Evolutionary conservation across 1,140 invertebrate species (phyloP).

Genomic region (Cyphomyrmex costatus): DNA sequence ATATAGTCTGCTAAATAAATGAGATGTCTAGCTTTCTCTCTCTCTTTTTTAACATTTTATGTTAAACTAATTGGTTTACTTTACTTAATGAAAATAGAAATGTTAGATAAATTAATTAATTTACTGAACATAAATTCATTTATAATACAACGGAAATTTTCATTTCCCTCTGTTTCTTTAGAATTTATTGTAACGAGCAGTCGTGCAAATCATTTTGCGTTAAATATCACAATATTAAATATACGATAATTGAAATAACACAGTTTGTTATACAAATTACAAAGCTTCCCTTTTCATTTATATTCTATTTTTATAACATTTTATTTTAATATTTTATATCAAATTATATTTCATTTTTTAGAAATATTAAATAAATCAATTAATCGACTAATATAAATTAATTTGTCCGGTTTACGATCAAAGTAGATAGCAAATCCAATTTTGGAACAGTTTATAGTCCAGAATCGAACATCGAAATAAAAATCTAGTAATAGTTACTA

Average conservation of each 20-base stretch:
- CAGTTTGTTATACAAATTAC: background rate
- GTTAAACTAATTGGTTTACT: background rate
- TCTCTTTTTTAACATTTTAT: background rate
- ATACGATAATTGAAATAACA: background rate
- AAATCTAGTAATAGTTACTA: no score
- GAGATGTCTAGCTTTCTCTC: background rate
- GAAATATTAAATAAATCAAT: background rate
- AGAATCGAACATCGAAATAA: no score
- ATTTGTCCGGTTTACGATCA: background rate
- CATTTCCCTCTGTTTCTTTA: background rate
- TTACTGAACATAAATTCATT: background rate
- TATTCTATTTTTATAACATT: background rate
- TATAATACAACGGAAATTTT: background rate
- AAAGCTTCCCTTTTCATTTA: background rate
- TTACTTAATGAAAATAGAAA: background rate
- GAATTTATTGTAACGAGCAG: background rate
- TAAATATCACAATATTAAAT: background rate
- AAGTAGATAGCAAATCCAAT: background rate
- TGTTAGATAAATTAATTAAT: constrained; percentile 6
- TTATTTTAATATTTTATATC: background rate
- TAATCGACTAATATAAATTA: background rate
- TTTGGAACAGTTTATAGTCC: background rate
- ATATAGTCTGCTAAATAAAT: constrained; percentile 6
- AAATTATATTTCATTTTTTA: background rate
- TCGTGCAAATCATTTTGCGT: background rate